Percentiles rank a stretch among this genome's conserved stretches.
Evolutionary conservation across 2,797 vertebrate genomes (phyloP).

Genomic region (Argya squamiceps): DNA sequence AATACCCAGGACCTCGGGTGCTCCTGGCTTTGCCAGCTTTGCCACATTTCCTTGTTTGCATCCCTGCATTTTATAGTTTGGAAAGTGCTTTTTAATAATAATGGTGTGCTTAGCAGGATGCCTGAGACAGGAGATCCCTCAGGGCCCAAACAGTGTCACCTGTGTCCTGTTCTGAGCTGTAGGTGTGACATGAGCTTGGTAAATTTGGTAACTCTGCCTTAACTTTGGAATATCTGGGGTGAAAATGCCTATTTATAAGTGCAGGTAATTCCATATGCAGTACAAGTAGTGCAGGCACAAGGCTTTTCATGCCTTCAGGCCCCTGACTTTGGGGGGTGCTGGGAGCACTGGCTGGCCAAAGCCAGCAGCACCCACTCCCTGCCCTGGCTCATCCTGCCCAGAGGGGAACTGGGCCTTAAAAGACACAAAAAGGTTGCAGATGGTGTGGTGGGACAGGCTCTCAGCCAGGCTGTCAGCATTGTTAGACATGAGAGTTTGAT

Average conservation of each 20-base stretch:
- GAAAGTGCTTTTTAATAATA: neutral
- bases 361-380: rapidly evolving
- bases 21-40: neutral
- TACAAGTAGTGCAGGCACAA: neutral
- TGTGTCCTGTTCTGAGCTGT: neutral
- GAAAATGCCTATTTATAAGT: neutral
- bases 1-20: rapidly evolving
- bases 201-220: neutral
- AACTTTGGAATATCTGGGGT: neutral
- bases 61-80: neutral
- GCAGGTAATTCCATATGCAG: neutral
- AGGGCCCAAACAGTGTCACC: rapidly evolving
- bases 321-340: rapidly evolving
- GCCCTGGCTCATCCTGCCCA: neutral
- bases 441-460: neutral
- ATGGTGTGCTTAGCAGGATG: neutral
- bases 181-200: neutral
- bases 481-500: neutral
- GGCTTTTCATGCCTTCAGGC: neutral
- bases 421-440: neutral
- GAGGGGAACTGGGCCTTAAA: neutral
- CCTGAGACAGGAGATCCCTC: rapidly evolving
- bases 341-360: neutral
- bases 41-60: neutral
- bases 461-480: neutral